Conservation (phyloP, 1,140 invertebrate species). For the Sminthurides bifidus region DNA sequence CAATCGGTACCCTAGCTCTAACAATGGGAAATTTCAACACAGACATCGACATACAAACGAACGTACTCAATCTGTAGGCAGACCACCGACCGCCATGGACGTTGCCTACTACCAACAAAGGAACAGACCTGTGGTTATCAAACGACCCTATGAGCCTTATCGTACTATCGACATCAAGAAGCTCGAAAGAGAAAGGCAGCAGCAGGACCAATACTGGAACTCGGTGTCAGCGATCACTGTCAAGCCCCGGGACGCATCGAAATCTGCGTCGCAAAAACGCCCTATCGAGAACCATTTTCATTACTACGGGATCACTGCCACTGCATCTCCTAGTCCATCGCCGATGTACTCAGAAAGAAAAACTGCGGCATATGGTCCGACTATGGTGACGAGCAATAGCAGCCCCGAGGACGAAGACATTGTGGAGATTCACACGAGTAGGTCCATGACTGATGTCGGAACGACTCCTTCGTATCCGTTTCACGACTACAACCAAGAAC, state of each 20-base stretch:
- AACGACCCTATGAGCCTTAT: slow-evolving; percentile 18
- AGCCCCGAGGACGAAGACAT: slow-evolving; percentile 24
- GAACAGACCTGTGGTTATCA: slow-evolving; percentile 19
- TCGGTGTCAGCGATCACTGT: neutral
- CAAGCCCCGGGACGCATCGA: neutral
- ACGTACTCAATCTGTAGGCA: too few relatives aligned
- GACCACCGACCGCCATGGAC: slow-evolving; percentile 1
- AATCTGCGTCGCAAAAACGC: neutral
- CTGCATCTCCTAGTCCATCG: too few relatives aligned
- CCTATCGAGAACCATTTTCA: slow-evolving; percentile 4
- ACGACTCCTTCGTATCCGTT: neutral
- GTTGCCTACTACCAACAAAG: slow-evolving; percentile 4
- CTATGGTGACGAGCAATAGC: too few relatives aligned
- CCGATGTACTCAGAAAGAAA: too few relatives aligned
- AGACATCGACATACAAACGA: too few relatives aligned
- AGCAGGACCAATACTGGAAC: slow-evolving; percentile 5
- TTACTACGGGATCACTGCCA: slow-evolving; percentile 1
- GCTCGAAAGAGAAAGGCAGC: neutral
- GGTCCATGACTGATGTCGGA: neutral
- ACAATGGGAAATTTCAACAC: too few relatives aligned
- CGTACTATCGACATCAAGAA: slow-evolving; percentile 1
- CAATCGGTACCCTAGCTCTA: neutral
- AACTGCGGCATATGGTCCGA: too few relatives aligned
- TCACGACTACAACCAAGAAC: neutral
- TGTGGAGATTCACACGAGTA: slow-evolving; percentile 27